Evolutionary conservation across 2,113 vertebrate species (phyloP).

Genomic region (Axis porcinus): DNA sequence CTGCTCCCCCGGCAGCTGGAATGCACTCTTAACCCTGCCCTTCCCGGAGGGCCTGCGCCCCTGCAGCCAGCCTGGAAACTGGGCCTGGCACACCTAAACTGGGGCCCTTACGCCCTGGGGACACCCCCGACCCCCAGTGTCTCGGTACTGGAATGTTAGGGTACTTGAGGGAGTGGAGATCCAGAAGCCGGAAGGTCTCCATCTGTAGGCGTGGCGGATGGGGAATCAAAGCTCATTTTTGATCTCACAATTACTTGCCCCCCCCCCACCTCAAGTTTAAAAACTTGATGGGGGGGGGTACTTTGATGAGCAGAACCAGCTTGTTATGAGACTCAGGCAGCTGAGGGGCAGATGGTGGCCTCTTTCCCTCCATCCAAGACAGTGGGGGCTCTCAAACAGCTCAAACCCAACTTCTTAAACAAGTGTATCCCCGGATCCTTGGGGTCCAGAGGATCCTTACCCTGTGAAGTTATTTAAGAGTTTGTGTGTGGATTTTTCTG

Average conservation of each 20-base stretch:
- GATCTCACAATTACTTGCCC: conserved; percentile 11
- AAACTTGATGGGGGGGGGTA: background rate
- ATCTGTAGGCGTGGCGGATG: background rate
- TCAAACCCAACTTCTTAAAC: background rate
- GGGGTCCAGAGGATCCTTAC: background rate
- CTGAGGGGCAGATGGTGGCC: background rate
- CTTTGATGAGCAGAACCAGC: background rate
- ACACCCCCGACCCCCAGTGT: background rate
- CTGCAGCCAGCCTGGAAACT: background rate
- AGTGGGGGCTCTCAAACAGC: background rate
- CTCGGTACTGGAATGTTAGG: background rate
- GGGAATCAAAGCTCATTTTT: conserved; percentile 66
- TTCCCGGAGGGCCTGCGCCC: conserved; percentile 57
- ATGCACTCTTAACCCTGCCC: conserved; percentile 70
- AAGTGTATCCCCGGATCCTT: background rate
- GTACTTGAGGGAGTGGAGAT: background rate
- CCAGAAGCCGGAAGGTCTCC: background rate
- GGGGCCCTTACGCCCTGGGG: background rate
- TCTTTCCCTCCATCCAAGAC: background rate
- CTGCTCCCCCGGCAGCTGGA: conserved; percentile 63
- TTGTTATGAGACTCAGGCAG: conserved; percentile 7
- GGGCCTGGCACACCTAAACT: conserved; percentile 48
- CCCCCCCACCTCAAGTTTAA: background rate
- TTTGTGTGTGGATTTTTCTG: background rate
- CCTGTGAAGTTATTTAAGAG: background rate